Conservation (phyloP, 2,888 invertebrate species). For the Synanthedon formicaeformis region DNA sequence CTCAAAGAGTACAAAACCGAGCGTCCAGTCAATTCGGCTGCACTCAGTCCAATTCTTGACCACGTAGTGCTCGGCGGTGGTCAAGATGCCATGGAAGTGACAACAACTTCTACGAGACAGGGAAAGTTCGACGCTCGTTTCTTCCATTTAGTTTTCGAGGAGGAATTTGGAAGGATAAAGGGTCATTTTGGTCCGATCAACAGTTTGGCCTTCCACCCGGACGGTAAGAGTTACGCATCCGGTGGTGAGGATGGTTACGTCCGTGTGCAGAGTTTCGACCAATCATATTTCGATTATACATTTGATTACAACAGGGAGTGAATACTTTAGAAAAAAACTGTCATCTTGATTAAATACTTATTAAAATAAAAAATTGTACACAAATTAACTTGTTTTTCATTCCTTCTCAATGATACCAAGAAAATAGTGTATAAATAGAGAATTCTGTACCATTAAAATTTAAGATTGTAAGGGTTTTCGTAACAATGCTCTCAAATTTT, state of each 20-base stretch:
- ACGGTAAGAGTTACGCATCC: constrained; percentile 95
- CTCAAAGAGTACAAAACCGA: constrained; percentile 98
- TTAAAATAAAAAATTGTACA: too few relatives aligned
- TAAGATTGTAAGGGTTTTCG: too few relatives aligned
- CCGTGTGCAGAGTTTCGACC: constrained; percentile 95
- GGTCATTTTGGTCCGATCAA: constrained; percentile 99
- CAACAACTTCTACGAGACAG: constrained; percentile 91
- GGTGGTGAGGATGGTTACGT: constrained; percentile 99
- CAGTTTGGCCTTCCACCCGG: constrained; percentile 97
- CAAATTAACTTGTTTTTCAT: too few relatives aligned
- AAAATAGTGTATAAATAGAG: too few relatives aligned
- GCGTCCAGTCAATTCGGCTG: constrained; percentile 97
- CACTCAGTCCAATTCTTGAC: constrained; percentile 94
- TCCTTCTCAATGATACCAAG: too few relatives aligned
- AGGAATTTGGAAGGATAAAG: constrained; percentile 97
- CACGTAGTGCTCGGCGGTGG: constrained; percentile 99
- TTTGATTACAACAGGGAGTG: constrained; percentile 82
- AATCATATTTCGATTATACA: constrained; percentile 94
- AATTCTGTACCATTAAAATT: too few relatives aligned
- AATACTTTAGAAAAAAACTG: constrained; percentile 5
- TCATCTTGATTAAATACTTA: too few relatives aligned
- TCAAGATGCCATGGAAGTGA: constrained; percentile 99
- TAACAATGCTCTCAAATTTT: too few relatives aligned
- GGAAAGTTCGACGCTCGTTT: constrained; percentile 98
- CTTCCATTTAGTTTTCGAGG: constrained; percentile 96